Conservation (phyloP, 2,797 vertebrate genomes). For the Sebastes oblongus region DNA sequence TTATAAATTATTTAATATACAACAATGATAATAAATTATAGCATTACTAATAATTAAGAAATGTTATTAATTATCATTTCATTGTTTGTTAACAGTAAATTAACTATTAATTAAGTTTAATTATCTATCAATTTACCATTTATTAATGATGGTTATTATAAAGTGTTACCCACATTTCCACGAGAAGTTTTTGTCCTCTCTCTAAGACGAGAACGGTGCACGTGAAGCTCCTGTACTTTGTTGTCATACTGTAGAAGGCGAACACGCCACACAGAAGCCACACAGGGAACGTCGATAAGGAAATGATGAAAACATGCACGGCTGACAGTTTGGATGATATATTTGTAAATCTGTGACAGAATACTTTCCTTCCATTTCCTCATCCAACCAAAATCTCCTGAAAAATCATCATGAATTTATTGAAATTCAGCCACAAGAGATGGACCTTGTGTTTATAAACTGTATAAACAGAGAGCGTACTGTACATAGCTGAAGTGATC, state of each 20-base stretch:
- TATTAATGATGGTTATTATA: too few species aligned
- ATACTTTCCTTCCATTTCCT: not conserved
- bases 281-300: constrained; percentile 1
- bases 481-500: constrained; percentile 53
- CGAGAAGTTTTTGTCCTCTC: not conserved
- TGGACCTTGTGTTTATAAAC: constrained; percentile 21
- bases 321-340: constrained; percentile 11
- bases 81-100: too few species aligned
- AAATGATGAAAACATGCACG: constrained; percentile 18
- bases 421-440: constrained; percentile 5
- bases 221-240: constrained; percentile 29
- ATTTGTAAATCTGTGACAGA: constrained; percentile 9
- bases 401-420: constrained; percentile 4
- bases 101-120: too few species aligned
- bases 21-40: too few species aligned
- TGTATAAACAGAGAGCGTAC: constrained; percentile 26
- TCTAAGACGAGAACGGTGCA: not conserved
- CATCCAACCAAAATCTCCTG: constrained; percentile 33
- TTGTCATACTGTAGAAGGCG: constrained; percentile 1
- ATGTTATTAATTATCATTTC: too few species aligned
- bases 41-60: too few species aligned
- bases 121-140: too few species aligned
- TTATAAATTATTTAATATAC: too few species aligned
- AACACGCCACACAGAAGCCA: not conserved
- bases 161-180: not conserved